Evolutionary conservation across 1,140 invertebrate genomes (phyloP).

Genomic region (Formica exsecta): DNA sequence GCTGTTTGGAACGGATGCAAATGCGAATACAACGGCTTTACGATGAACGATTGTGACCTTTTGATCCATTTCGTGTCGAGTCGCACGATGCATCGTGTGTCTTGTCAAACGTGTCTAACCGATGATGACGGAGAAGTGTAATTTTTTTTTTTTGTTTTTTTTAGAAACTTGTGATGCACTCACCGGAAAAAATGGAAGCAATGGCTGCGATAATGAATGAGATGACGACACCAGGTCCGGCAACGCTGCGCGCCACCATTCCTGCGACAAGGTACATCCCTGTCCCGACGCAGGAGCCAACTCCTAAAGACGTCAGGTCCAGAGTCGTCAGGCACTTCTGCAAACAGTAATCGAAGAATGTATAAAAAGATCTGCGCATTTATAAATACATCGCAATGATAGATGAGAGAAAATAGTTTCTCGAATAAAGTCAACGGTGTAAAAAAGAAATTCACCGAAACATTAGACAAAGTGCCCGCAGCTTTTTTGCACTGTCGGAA

Average conservation of each 20-base stretch:
- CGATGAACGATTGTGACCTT: neutral
- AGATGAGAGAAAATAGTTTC: neutral
- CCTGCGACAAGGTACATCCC: conserved; percentile 97
- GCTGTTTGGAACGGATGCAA: too few species aligned
- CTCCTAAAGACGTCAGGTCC: conserved; percentile 96
- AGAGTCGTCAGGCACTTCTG: conserved; percentile 96
- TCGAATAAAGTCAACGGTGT: neutral
- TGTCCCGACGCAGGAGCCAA: conserved; percentile 96
- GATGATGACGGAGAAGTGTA: neutral
- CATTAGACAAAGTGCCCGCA: too few species aligned
- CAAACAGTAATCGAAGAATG: conserved; percentile 71
- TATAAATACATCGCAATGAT: neutral
- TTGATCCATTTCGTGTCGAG: neutral
- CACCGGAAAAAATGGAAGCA: conserved; percentile 96
- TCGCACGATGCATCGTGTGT: too few species aligned
- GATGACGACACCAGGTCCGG: conserved; percentile 95
- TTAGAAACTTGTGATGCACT: conserved; percentile 65
- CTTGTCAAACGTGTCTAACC: neutral
- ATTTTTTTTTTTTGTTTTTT: neutral
- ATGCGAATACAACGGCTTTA: neutral
- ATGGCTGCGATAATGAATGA: conserved; percentile 96
- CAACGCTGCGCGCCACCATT: conserved; percentile 94
- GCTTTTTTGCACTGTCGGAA: too few species aligned
- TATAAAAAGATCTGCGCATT: neutral
- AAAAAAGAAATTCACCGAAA: too few species aligned